A percentile compares a stretch with the other conserved stretches of the same genome.
phyloP scores from a whole-genome alignment of 2,888 invertebrate species.

The Yponomeuta cagnagella region DNA sequence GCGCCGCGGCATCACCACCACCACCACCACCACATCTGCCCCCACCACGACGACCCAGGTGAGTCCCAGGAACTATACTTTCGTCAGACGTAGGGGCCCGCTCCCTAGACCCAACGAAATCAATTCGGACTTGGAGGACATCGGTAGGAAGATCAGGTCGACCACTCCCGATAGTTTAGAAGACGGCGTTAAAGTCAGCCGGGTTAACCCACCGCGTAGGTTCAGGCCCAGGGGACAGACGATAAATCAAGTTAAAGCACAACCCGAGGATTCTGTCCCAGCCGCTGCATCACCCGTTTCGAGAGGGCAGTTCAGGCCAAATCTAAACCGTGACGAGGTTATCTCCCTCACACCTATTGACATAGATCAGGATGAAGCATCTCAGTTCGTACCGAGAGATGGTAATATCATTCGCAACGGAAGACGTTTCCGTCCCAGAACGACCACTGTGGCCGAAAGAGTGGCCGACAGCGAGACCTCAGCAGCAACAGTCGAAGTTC shows the following conservation, averaged over 20 bases:
- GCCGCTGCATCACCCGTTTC: slow-evolving; percentile 55
- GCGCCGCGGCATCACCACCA: slow-evolving; percentile 45
- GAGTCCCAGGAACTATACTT: slow-evolving; percentile 73
- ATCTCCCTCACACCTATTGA: slow-evolving; percentile 74
- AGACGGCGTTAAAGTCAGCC: slow-evolving; percentile 30
- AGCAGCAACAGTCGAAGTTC: slow-evolving; percentile 57
- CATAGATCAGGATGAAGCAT: slow-evolving; percentile 32
- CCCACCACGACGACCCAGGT: slow-evolving; percentile 61
- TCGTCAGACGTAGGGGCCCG: slow-evolving; percentile 59
- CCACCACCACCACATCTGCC: slow-evolving; percentile 37
- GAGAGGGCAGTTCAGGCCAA: slow-evolving; percentile 51
- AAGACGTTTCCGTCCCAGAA: slow-evolving; percentile 33
- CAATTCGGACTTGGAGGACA: slow-evolving; percentile 46
- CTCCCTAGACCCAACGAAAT: slow-evolving; percentile 58
- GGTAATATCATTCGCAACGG: slow-evolving; percentile 13
- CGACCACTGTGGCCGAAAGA: slow-evolving; percentile 37
- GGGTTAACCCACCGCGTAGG: slow-evolving; percentile 31
- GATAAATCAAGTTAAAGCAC: slow-evolving; percentile 19
- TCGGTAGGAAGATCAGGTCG: slow-evolving; percentile 59
- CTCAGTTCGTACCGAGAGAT: slow-evolving; percentile 37
- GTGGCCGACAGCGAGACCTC: slow-evolving; percentile 57
- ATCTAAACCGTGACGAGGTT: slow-evolving; percentile 61
- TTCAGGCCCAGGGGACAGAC: slow-evolving; percentile 44
- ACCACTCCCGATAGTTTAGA: slow-evolving; percentile 69
- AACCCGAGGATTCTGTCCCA: slow-evolving; percentile 49